Base-by-base conservation (phyloP, 2,797 vertebrate genomes). In the Cossypha caffra region DNA sequence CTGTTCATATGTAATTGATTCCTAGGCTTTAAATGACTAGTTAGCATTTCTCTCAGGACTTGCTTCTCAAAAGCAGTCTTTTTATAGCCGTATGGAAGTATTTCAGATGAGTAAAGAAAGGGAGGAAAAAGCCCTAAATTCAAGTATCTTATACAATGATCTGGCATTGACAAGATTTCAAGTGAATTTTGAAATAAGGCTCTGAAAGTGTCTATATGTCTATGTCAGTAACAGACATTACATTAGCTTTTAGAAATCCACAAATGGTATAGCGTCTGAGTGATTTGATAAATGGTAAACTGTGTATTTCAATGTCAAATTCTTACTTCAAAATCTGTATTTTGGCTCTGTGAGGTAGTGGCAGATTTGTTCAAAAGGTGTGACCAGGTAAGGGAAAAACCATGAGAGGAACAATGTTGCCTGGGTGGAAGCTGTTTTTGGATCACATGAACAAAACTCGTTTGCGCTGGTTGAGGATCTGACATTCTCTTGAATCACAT, bases 31-130 rank as follows among this genome's bases (percentile, higher is more conserved):
- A 77, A 79, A 72, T 91, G 47, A 72, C 25, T 50, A 59, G 16
- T 50, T 90, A 61, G 31, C 50, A 86, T 93, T 89, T 80, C 31
- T 87, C 92, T 85, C n/a, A 88, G 26, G 55, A 54, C 33, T 75
- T 84, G 9, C 26, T 66, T 77, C 84, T 78, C 74, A 84, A 84
- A 90, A 72, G 10, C 10, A 52, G 13, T 69, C 26, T 88, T 88
- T 86, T 89, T 90, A 40, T 61, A 40, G 26, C 25, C 58, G 31
- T 51, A 19, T 89, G 25, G 61, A 92, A 90, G 63, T 62, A 87
- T 33, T 88, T 87, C n/a, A 79, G n/a, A 52, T 68, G 3, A 54
- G 48, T 61, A 77, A 79, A 55, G n/a, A 35, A 42, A 16, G 6
- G 13, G 8, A 37, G 1, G 0, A 3, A 35, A 26, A 17, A 16